Conservation (phyloP, 2,113 vertebrate genomes). For the Potamarius usumacintae region DNA sequence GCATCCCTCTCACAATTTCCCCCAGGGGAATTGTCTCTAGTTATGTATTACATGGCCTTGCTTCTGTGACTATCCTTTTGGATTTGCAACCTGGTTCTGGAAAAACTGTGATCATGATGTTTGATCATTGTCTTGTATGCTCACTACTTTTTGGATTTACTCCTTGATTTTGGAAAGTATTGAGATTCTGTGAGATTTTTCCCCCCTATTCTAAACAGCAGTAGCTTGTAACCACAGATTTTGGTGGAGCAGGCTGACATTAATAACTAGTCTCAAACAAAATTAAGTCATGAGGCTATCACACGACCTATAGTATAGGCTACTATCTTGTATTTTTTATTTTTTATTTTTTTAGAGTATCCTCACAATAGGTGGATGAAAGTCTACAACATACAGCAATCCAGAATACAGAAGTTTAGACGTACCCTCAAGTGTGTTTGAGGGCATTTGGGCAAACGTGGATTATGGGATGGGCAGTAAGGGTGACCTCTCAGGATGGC, state of each 20-base stretch:
- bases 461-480: too few species aligned
- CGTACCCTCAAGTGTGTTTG: neutral
- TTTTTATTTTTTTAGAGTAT: neutral
- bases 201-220: neutral
- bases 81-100: neutral
- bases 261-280: neutral
- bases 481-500: too few species aligned
- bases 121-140: neutral
- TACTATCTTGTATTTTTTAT: neutral
- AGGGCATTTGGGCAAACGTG: neutral
- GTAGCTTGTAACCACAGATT: neutral
- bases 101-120: neutral
- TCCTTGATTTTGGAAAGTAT: neutral
- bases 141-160: neutral
- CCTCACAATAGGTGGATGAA: neutral
- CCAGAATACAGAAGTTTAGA: neutral
- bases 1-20: too few species aligned
- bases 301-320: too few species aligned
- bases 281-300: too few species aligned
- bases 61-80: neutral
- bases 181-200: neutral
- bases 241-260: neutral
- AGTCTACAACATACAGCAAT: neutral
- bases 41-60: neutral
- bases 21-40: too few species aligned